phyloP scores from a whole-genome alignment of 2,113 vertebrate genomes.

The Hylia prasina region DNA sequence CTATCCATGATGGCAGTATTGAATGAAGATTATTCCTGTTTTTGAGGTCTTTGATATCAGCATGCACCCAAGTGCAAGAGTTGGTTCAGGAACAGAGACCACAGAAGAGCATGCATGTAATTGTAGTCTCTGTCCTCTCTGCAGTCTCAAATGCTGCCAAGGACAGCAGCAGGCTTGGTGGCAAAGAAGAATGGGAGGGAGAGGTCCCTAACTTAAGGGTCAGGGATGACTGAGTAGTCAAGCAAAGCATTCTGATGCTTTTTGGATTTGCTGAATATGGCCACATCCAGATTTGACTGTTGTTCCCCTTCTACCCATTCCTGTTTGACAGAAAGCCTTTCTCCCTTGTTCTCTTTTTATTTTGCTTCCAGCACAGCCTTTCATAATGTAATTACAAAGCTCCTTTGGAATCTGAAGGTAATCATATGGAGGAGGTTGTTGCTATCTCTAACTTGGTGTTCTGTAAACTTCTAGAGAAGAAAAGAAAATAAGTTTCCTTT shows the following conservation, averaged over 20 bases:
- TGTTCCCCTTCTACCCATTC: neutral
- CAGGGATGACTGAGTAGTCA: neutral
- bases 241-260: neutral
- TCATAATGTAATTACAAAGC: neutral
- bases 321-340: neutral
- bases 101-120: neutral
- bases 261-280: neutral
- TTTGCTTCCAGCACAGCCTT: neutral
- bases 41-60: neutral
- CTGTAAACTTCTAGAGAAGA: neutral
- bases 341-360: neutral
- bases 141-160: neutral
- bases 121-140: neutral
- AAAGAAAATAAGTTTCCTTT: neutral
- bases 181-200: neutral
- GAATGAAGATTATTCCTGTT: neutral
- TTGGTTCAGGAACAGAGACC: neutral
- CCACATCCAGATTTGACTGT: neutral
- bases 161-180: neutral
- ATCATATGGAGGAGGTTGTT: neutral
- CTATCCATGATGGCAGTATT: neutral
- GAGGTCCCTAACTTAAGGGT: neutral
- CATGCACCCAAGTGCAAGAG: neutral
- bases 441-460: neutral
- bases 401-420: neutral